These are phyloP conservation scores for Silurus asotus DNA, from an alignment of 2,113 vertebrate species.

Conservation along the genomic window DNA sequence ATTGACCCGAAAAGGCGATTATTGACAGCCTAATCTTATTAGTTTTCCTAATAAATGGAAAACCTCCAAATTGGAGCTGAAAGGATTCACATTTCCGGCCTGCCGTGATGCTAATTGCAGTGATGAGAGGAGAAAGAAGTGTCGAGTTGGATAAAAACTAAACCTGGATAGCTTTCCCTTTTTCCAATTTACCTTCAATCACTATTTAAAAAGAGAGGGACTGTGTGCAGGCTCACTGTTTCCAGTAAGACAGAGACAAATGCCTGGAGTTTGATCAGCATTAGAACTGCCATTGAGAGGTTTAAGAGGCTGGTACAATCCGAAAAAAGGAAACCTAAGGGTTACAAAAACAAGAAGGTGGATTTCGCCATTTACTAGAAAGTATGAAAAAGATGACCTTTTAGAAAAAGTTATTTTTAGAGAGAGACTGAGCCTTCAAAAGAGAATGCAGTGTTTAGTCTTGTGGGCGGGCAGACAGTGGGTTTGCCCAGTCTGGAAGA, in stretches of 20 bases:
- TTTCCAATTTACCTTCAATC: conserved; percentile 24
- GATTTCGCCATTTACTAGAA: background rate
- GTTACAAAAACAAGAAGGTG: background rate
- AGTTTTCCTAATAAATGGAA: background rate
- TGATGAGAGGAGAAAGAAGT: conserved; percentile 41
- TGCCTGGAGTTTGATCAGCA: background rate
- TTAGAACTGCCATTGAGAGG: background rate
- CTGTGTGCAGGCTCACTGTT: background rate
- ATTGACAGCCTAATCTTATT: conserved; percentile 2
- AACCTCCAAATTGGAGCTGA: background rate
- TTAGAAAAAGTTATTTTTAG: conserved; percentile 19
- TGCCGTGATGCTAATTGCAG: conserved; percentile 32
- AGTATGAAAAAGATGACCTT: conserved; percentile 14
- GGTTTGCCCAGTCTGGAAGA: conserved; percentile 16
- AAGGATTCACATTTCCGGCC: conserved; percentile 22
- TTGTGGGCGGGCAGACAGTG: conserved; percentile 2
- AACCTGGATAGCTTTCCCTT: conserved; percentile 3
- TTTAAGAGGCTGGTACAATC: background rate
- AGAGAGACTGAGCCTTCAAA: background rate
- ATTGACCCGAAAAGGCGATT: background rate
- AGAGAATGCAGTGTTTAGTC: conserved; percentile 32
- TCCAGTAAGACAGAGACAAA: background rate
- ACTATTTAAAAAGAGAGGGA: background rate
- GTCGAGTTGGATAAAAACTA: background rate
- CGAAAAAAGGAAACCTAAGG: background rate